Evolutionary conservation across 53 echinoderm and acorn worm genomes (phyloP), one percentile per base, ranked within the genome.

Genomic region (Arbacia lixula): DNA sequence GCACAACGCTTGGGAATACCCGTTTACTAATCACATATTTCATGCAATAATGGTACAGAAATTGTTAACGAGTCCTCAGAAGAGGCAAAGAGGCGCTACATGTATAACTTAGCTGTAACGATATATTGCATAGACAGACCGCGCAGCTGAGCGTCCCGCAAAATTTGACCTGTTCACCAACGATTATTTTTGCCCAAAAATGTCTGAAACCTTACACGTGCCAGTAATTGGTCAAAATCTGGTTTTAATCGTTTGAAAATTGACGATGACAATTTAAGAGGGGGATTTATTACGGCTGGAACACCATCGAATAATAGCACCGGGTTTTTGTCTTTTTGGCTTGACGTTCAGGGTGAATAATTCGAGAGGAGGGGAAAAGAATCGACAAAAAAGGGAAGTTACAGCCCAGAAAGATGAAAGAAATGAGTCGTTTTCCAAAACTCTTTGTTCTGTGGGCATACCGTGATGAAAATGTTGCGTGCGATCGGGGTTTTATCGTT

Each of bases 221-320:
- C 12, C 60, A 4, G 8, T 39, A 55, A 77, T 39, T 77, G 54
- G 55, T 6, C 78, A 77, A 53, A 77, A 58, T 56, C 56, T 77
- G 72, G 72, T 39, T 49, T 72, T 72, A 49, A 72, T 72, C 38
- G 19, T 30, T 3, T 26, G 43, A 72, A 72, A 72, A 72, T 72
- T 72, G 72, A 46, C 72, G 72, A 72, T 72, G 72, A 72, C 72
- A 72, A 72, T 72, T 26, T 72, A 42, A 38, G 21, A 67, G 20
- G 36, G 67, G 67, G 24, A 67, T 67, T 67, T 67, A 67, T 67
- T 67, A 31, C 10, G 36, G 6, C 38, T 19, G 22, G 67, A 67
- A 38, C 67, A 31, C 39, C 67, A 39, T 38, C 38, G n/a, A n/a
- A 39, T 21, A 35, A 67, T 39, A 67, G 39, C 67, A 39, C 49